Percentiles rank a stretch among this genome's conserved stretches.
phyloP scores from a whole-genome alignment of 2,113 vertebrate genomes.

The Phainopepla nitens region DNA sequence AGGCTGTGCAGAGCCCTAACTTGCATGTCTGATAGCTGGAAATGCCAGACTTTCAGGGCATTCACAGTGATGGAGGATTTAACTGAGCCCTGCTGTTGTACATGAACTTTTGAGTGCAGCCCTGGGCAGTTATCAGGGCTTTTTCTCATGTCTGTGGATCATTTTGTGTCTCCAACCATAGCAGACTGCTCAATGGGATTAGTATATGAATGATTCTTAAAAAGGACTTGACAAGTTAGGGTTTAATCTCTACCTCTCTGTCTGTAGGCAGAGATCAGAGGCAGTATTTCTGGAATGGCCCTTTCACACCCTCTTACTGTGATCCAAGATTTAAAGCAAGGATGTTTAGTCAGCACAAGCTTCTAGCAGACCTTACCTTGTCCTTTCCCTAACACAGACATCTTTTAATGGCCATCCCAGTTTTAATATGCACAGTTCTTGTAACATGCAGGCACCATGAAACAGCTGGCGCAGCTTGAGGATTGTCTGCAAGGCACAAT shows the following conservation, averaged over 20 bases:
- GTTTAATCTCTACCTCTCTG: not conserved
- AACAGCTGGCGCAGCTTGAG: not conserved
- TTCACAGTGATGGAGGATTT: not conserved
- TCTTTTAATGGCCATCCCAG: not conserved
- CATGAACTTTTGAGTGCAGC: not conserved
- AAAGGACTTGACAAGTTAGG: not conserved
- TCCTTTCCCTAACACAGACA: not conserved
- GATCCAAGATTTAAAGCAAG: not conserved
- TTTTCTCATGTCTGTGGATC: not conserved
- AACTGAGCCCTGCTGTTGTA: not conserved
- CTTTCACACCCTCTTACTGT: not conserved
- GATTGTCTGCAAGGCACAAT: not conserved
- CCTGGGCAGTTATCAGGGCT: not conserved
- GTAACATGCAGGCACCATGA: not conserved
- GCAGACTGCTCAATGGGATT: not conserved
- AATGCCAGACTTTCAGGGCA: constrained; percentile 7
- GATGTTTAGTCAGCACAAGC: not conserved
- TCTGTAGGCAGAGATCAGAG: not conserved
- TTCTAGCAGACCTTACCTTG: not conserved
- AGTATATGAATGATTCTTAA: not conserved
- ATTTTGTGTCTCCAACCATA: not conserved
- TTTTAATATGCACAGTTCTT: not conserved
- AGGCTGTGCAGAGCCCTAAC: not conserved
- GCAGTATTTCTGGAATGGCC: not conserved
- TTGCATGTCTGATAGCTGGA: not conserved